Evolutionary conservation across 2,113 vertebrate species (phyloP).

Genomic region (Megaceryle torquata): DNA sequence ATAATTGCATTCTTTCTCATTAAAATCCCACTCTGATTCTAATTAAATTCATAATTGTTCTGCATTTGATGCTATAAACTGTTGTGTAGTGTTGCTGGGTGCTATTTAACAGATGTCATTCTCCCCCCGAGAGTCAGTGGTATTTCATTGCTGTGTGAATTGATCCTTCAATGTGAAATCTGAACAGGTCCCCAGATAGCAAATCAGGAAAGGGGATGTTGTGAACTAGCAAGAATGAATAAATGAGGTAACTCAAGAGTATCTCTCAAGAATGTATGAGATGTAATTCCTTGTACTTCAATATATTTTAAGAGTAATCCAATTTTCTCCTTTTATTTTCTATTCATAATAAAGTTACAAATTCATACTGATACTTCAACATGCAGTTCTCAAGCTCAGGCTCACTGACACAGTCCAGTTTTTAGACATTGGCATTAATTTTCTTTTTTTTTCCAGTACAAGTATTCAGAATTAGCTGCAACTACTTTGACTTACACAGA

Average conservation of each 20-base stretch:
- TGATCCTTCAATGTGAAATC: constrained; percentile 49
- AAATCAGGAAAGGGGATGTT: neutral
- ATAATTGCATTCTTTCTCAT: constrained; percentile 60
- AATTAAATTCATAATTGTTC: constrained; percentile 68
- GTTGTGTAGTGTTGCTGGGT: constrained; percentile 26
- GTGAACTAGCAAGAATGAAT: constrained; percentile 3
- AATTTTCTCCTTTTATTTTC: neutral
- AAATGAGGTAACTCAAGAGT: constrained; percentile 17
- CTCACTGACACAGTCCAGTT: neutral
- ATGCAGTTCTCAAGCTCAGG: neutral
- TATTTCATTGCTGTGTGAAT: constrained; percentile 53
- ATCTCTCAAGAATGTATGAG: neutral
- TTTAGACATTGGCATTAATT: neutral
- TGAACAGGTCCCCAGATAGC: constrained; percentile 38
- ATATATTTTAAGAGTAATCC: neutral
- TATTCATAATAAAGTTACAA: neutral
- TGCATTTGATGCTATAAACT: constrained; percentile 50
- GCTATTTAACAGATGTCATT: constrained; percentile 53
- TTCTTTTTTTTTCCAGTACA: neutral
- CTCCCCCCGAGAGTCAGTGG: neutral
- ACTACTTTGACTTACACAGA: neutral
- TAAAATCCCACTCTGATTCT: constrained; percentile 59
- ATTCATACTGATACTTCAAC: neutral
- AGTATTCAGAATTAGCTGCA: neutral
- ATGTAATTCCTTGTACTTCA: neutral